Conservation (phyloP, 2,888 invertebrate genomes). For the Acrobasis suavella region DNA sequence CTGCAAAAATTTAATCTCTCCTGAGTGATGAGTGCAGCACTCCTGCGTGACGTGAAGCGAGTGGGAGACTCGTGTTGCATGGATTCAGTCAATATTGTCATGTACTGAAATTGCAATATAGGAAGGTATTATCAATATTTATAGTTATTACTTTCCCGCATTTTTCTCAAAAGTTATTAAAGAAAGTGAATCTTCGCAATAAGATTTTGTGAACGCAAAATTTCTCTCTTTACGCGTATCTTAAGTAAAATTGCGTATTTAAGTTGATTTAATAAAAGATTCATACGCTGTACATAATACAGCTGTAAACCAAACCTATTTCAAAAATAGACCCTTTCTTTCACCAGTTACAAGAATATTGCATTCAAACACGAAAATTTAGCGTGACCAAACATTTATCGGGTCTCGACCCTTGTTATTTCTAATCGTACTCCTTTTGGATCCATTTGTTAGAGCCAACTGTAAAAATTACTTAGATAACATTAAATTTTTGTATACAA, state of each 20-base stretch:
- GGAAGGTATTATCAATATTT: too few relatives aligned
- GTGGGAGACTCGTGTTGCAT: neutral
- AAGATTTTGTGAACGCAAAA: too few relatives aligned
- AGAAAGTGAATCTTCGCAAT: too few relatives aligned
- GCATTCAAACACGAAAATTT: constrained; percentile 40
- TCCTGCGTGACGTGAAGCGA: constrained; percentile 2
- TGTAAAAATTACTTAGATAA: too few relatives aligned
- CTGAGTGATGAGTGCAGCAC: constrained; percentile 58
- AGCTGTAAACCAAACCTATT: neutral
- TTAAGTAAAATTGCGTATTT: too few relatives aligned
- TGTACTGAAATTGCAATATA: too few relatives aligned
- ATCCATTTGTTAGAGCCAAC: neutral
- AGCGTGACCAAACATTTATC: constrained; percentile 54
- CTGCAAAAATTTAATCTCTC: constrained; percentile 58
- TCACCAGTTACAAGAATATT: neutral
- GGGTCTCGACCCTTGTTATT: constrained; percentile 27
- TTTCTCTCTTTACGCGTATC: too few relatives aligned
- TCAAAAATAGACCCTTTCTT: neutral
- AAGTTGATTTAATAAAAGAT: neutral
- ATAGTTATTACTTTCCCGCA: too few relatives aligned
- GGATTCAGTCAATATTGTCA: too few relatives aligned
- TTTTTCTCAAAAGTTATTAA: too few relatives aligned
- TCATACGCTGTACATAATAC: neutral
- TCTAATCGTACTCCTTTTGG: constrained; percentile 10
- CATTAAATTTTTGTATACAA: too few relatives aligned